Evolutionary conservation across 1,140 invertebrate genomes (phyloP), one percentile per base, ranked within the genome.

Genomic region (Trichonephila clavipes): DNA sequence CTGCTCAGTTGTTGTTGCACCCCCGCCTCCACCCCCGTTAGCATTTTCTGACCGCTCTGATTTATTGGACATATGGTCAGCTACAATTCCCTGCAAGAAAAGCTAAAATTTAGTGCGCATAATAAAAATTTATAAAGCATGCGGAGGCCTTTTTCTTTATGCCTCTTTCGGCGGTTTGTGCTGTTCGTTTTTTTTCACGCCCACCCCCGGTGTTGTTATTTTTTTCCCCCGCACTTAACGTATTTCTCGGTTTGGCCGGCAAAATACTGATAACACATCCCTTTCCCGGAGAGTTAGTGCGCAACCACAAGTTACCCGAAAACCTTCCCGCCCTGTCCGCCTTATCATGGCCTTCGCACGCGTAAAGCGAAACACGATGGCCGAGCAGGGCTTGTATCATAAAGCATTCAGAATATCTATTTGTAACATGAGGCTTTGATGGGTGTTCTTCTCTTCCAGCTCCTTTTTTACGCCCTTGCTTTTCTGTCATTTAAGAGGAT

Each of bases 91-190:
- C 91, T 24, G 34, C 77, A 72, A 87, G 83, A 87, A 72, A 92
- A 59, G 44, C 69, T 87, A 77, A 92, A 92, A 92, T 92, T 92
- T 92, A 92, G 83, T 92, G 91, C 85, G 87, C 91, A 92, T 92
- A 92, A 92, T 92, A 92, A 92, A 92, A 92, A 92, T 92, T 92
- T 92, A 92, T 92, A 92, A 92, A 92, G 62, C 91, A 92, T 92
- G 83, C 83, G 83, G 44, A 72, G 69, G 90, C 64, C 51, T 64
- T 72, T 62, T 92, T 77, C 66, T 92, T 87, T 92, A 92, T 87
- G 83, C 81, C 82, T 92, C 61, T 92, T 77, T 90, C 21, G 51
- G 66, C 34, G 82, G 82, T 92, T 92, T 85, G 62, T 92, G 66
- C 34, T 66, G 59, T 40, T n/a, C 34, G 18, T 90, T 61, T 51